A percentile compares a stretch with the other conserved stretches of the same genome.
These are phyloP conservation scores for Manduca sexta DNA, from an alignment of 1,140 invertebrate genomes.

Conservation along the genomic window DNA sequence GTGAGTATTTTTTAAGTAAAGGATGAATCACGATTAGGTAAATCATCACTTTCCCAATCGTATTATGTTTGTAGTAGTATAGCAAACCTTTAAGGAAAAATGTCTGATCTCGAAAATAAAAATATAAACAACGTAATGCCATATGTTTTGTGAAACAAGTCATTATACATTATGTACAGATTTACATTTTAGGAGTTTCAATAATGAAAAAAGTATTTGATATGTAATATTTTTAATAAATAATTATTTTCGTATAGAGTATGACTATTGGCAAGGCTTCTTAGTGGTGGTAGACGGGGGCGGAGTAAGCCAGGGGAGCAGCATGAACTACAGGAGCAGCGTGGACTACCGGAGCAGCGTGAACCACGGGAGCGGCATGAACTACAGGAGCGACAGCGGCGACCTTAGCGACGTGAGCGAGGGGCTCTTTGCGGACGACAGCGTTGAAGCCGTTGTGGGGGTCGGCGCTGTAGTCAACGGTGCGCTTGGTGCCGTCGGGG, in stretches of 20 bases:
- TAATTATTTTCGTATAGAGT: not conserved
- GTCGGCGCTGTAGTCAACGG: conserved; percentile 77
- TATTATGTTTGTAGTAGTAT: too few relatives aligned
- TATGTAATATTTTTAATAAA: not conserved
- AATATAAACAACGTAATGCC: too few relatives aligned
- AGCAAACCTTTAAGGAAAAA: too few relatives aligned
- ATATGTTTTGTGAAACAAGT: too few relatives aligned
- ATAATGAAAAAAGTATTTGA: too few relatives aligned
- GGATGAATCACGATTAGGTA: too few relatives aligned
- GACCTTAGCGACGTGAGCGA: conserved; percentile 27
- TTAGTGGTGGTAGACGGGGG: conserved; percentile 19
- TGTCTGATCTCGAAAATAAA: too few relatives aligned
- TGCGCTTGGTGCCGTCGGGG: conserved; percentile 77
- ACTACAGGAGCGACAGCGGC: conserved; percentile 26
- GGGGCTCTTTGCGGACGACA: conserved; percentile 52
- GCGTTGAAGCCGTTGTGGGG: conserved; percentile 70
- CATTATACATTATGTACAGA: too few relatives aligned
- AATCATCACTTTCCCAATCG: too few relatives aligned
- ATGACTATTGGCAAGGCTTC: not conserved
- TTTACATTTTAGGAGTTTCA: too few relatives aligned
- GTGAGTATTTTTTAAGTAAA: too few relatives aligned
- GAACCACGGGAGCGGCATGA: conserved; percentile 41
- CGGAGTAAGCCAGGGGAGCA: conserved; percentile 20
- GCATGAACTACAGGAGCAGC: conserved; percentile 13
- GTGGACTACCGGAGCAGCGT: conserved; percentile 33